Base-by-base conservation (phyloP, 2,888 invertebrate genomes). In the Tenthredo livida region DNA sequence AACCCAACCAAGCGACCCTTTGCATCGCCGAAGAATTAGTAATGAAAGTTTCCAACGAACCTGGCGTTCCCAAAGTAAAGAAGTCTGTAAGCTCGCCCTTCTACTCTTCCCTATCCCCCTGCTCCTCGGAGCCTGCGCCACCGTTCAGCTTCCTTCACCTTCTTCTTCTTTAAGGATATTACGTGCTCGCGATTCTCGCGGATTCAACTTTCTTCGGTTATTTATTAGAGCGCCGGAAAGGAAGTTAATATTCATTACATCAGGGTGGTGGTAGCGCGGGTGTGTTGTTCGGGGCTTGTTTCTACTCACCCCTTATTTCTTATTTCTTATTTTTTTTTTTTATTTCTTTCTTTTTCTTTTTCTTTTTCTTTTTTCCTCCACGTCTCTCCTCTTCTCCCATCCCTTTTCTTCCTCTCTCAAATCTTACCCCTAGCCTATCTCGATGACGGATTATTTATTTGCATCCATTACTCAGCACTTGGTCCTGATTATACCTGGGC, bases 51-150 rank as follows among this genome's bases (percentile, higher is more conserved):
- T 85, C 87, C 90, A 90, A 90, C 90, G 89, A 91, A 90, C 88
- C 90, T 90, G 86, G 87, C 89, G 89, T 89, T 90, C 86, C 88
- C 88, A 87, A 89, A 91, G 90, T 89, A 88, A 90, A 89, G 89
- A 90, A 89, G 88, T 87, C 88, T 88, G 89, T 90, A 90, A 90
- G 90, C 90, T 89, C 89, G 89, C 89, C 88, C 87, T 87, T 88
- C 89, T 85, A 86, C 89, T 89, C 89, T 89, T 88, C 88, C 88
- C 87, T 86, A 84, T 84, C 86, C 85, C 84, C 84, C 67, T 33
- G 33, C 58, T 61, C 21, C 78, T 37, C 9, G 21, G 67, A 54
- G 54, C n/a, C n/a, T n/a, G 58, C 61, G 33, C 21, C 21, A 33
- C 15, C 40, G 54, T 58, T 83, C 82, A 77, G 58, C 21, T 83